Base-by-base conservation (phyloP, 1,140 invertebrate species). In the Temnothorax nylanderi region DNA sequence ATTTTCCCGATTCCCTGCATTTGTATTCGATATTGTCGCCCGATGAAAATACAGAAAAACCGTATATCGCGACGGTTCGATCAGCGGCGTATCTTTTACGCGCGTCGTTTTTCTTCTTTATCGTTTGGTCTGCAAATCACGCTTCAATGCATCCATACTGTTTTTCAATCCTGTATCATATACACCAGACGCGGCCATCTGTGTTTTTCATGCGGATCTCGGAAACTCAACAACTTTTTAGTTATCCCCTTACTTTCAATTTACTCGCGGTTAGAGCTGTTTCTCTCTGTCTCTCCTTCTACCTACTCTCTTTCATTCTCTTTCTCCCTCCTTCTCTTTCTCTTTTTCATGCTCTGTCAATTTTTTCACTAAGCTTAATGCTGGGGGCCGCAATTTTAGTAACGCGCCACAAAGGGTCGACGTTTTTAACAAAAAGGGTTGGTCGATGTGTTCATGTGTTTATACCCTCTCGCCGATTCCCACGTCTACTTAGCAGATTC, bases 161-260 rank as follows among this genome's bases (percentile, higher is more conserved):
- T 84, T 87, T 87, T 89, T 89, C 69, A 34, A 75, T 58, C 47
- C 16, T 69, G 11, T 13, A 41, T 7, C 34, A 72, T 60, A 47
- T 60, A 75, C 41, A 58, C 49, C 77, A n/a, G 67, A 41, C 34
- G 44, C 85, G 74, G 67, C 85, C 72, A 77, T 21, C 32, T 81
- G 75, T 87, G 80, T 88, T 85, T 90, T 85, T 87, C 77, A 84
- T 78, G 49, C 85, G 51, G 41, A 85, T 75, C 60, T 11, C 74
- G 80, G 49, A 71, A 88, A 64, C 88, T 82, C 32, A 77, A 80
- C 88, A 85, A 80, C 71, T 89, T 90, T 90, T 89, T 89, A 85
- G 47, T 89, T 62, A 47, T 26, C 44, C 32, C 32, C 54, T 21
- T 44, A 34, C 34, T 3, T 34, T 62, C 21, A 71, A 85, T 87